Evolutionary conservation across 1,140 invertebrate species (phyloP).

Genomic region (Drosophila ananassae): DNA sequence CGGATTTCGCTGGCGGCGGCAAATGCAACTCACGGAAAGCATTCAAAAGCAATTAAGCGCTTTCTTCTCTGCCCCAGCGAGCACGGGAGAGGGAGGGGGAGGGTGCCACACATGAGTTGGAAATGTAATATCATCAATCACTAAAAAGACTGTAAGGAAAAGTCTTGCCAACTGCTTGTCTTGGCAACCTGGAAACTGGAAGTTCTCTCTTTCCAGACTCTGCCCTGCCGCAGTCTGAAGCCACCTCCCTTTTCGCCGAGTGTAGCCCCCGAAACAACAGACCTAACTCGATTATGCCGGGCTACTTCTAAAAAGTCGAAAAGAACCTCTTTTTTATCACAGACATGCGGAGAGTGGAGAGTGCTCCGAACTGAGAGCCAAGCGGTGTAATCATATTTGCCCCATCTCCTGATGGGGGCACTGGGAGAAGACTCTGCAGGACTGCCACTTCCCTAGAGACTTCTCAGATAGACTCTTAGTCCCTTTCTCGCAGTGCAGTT

Average conservation of each 20-base stretch:
- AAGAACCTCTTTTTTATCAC: slow-evolving; percentile 46
- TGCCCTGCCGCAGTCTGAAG: too few relatives aligned
- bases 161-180: slow-evolving; percentile 11
- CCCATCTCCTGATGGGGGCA: slow-evolving; percentile 28
- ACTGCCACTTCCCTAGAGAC: too few relatives aligned
- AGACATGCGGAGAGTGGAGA: slow-evolving; percentile 64
- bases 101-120: slow-evolving; percentile 48
- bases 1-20: slow-evolving; percentile 47
- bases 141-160: slow-evolving; percentile 4
- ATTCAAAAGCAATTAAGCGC: slow-evolving; percentile 77
- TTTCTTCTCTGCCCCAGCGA: slow-evolving; percentile 53
- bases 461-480: too few relatives aligned
- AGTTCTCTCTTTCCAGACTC: slow-evolving; percentile 8
- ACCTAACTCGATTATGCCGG: slow-evolving; percentile 52
- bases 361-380: slow-evolving; percentile 70
- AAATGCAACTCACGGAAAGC: slow-evolving; percentile 71
- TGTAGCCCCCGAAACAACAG: slow-evolving; percentile 53
- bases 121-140: slow-evolving; percentile 73
- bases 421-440: slow-evolving; percentile 1
- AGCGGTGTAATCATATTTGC: slow-evolving; percentile 74
- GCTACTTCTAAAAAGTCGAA: slow-evolving; percentile 8
- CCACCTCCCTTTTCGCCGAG: background rate
- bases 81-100: slow-evolving; percentile 4
- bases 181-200: slow-evolving; percentile 22
- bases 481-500: slow-evolving; percentile 7